Evolutionary conservation across 2,797 vertebrate genomes (phyloP).

Genomic region (Notolabrus celidotus): DNA sequence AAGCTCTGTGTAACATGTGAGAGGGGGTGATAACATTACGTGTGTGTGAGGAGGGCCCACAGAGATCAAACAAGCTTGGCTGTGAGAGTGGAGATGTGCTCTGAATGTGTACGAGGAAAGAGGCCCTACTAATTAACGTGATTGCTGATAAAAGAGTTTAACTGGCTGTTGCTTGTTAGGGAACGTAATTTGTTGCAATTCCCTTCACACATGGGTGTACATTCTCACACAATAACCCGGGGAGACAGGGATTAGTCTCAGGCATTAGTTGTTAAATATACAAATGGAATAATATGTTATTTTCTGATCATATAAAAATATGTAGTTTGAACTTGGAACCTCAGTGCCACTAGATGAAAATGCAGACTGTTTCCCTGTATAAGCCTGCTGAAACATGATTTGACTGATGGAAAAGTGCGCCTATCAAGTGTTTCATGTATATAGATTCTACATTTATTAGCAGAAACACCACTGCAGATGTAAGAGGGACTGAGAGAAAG

Average conservation of each 20-base stretch:
- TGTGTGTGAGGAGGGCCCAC: constrained; percentile 47
- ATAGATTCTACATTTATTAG: too few species aligned
- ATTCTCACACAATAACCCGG: constrained; percentile 20
- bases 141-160: constrained; percentile 49
- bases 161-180: constrained; percentile 43
- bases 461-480: neutral
- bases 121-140: constrained; percentile 57
- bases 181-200: constrained; percentile 34
- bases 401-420: too few species aligned
- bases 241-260: constrained; percentile 1
- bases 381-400: too few species aligned
- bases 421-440: too few species aligned
- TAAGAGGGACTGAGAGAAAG: neutral
- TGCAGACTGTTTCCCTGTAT: too few species aligned
- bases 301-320: neutral
- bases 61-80: constrained; percentile 43
- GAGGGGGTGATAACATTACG: constrained; percentile 30
- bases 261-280: neutral
- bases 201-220: constrained; percentile 22
- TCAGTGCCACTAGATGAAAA: too few species aligned
- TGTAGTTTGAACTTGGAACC: too few species aligned
- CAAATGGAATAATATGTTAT: neutral
- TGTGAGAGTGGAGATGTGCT: constrained; percentile 31
- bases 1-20: constrained; percentile 17
- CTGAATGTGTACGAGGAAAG: constrained; percentile 45